These are phyloP conservation scores for Arremon aurantiirostris DNA, from an alignment of 2,797 vertebrate species.

Conservation along the genomic window DNA sequence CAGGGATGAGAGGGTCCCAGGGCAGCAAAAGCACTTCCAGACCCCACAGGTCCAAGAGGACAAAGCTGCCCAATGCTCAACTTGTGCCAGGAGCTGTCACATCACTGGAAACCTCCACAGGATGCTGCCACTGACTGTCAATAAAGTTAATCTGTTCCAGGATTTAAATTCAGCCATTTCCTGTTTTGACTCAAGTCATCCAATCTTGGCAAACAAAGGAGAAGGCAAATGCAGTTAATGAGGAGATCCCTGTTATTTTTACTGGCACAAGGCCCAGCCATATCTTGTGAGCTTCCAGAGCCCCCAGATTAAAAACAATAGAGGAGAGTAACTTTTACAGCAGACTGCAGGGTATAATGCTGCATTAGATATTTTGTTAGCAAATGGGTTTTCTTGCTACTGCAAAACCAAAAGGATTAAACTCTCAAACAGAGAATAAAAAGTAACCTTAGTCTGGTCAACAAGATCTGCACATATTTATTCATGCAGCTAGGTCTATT, in stretches of 20 bases:
- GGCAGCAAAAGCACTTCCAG: neutral
- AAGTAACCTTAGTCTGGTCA: neutral
- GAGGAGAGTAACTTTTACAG: neutral
- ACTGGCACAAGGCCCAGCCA: constrained; percentile 47
- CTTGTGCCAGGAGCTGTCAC: neutral
- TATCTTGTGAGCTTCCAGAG: neutral
- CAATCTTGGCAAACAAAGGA: constrained; percentile 72
- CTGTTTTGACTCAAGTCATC: constrained; percentile 68
- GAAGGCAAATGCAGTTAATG: constrained; percentile 53
- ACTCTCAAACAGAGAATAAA: neutral
- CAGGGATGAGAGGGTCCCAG: accelerated
- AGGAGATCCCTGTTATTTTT: constrained; percentile 61
- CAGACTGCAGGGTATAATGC: neutral
- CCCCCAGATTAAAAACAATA: constrained; percentile 9
- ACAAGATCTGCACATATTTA: neutral
- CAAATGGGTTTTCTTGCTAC: neutral
- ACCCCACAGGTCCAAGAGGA: accelerated
- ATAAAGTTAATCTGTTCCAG: constrained; percentile 66
- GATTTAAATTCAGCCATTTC: constrained; percentile 70
- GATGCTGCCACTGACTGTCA: neutral
- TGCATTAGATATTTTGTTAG: constrained; percentile 1
- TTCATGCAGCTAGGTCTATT: neutral
- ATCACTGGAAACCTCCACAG: neutral
- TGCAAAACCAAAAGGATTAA: neutral
- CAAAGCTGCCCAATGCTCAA: neutral